Evolutionary conservation across 2,888 invertebrate genomes (phyloP).

Genomic region (Ormyrus thymus): DNA sequence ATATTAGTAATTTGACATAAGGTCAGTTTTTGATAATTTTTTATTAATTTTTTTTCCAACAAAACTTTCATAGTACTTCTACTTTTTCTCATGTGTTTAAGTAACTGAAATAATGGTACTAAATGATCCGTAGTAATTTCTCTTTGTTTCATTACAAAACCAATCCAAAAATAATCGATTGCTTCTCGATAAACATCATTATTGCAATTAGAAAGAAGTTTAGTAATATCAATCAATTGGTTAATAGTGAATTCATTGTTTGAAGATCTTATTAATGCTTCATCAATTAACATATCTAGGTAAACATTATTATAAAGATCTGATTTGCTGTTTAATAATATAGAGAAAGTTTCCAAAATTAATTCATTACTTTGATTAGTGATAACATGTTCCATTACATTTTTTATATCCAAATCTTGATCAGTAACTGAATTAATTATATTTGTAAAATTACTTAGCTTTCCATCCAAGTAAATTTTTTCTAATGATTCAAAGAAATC

Average conservation of each 20-base stretch:
- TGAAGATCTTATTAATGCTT: conserved; percentile 79
- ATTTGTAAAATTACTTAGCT: conserved; percentile 38
- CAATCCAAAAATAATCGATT: conserved; percentile 82
- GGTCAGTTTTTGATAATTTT: conserved; percentile 78
- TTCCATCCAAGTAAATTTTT: conserved; percentile 75
- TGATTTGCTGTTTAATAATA: conserved; percentile 70
- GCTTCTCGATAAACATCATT: conserved; percentile 76
- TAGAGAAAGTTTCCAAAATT: conserved; percentile 73
- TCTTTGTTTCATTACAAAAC: conserved; percentile 76
- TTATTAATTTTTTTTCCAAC: conserved; percentile 78
- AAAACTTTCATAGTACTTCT: conserved; percentile 79
- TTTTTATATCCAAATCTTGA: conserved; percentile 65
- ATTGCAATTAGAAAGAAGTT: conserved; percentile 76
- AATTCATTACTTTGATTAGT: conserved; percentile 71
- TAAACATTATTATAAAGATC: conserved; percentile 66
- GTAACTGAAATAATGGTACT: conserved; percentile 77
- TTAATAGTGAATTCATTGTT: conserved; percentile 79
- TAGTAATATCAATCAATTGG: conserved; percentile 80
- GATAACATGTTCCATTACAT: conserved; percentile 75
- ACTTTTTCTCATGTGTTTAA: conserved; percentile 79
- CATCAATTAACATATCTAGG: conserved; percentile 78
- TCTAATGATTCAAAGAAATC: conserved; percentile 75
- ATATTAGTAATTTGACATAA: conserved; percentile 76
- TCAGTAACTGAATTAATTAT: conserved; percentile 64
- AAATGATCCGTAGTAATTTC: conserved; percentile 79